Evolutionary conservation across 2,797 vertebrate genomes (phyloP), one percentile per base, ranked within the genome.

Genomic region (Coregonus suidteri): DNA sequence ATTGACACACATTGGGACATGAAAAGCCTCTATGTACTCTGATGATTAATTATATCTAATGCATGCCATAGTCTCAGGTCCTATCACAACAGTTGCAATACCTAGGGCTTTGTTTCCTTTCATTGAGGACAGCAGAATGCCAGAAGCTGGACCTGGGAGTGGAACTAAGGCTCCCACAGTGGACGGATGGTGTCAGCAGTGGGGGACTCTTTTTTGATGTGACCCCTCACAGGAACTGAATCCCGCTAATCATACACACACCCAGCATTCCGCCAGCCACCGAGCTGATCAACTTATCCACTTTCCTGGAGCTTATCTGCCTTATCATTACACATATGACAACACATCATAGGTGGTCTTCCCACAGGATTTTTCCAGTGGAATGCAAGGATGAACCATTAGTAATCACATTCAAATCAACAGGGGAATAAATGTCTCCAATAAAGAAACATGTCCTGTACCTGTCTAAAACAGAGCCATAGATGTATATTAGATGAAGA

Each of bases 141-240:
- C 85, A 73, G 53, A 20, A 79, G 37, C 66, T 54, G 78, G 74
- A 80, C 75, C 56, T 69, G 41, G 1, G 0, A 14, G 71, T 41
- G 65, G 11, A 35, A 34, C 11, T 59, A 16, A 30, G 47, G 77
- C 88, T 86, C 87, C 86, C 87, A 82, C 80, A 75, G 74, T 62
- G 18, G 2, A 78, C 47, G 62, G 15, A 64, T 54, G 2, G 68
- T 79, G 70, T 79, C 71, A 18, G 30, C 18, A 82, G 83, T 83
- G 85, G 83, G 68, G 85, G 87, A 82, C 20, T 41, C 31, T 77
- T 71, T 37, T 88, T 85, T 89, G 75, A 91, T 86, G 84, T 83
- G 75, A 82, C 31, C 70, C 1, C 37, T 90, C 81, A 90, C 89
- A 87, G 87, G 73, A 47, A 75, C 79, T 4, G 71, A 53, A 79